phyloP scores from a whole-genome alignment of 2,888 invertebrate species.

The Brachyptera putata region DNA sequence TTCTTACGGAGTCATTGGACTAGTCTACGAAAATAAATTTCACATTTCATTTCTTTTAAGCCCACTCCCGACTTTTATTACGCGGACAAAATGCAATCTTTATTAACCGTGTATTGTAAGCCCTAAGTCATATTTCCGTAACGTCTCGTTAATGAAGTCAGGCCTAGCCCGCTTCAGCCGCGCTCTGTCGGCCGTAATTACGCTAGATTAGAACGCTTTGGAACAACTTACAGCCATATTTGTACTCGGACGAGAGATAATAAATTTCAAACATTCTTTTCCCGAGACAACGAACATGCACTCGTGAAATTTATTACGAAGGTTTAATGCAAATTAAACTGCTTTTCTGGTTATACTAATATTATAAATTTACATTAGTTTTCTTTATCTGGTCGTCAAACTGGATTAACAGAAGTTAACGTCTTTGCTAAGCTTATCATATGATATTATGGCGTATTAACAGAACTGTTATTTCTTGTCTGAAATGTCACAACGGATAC shows the following conservation, averaged over 20 bases:
- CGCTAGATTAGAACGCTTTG: slow-evolving; percentile 10
- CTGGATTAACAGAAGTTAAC: too few relatives aligned
- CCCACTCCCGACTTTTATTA: too few relatives aligned
- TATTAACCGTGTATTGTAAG: not conserved
- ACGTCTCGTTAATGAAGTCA: not conserved
- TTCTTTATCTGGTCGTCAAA: too few relatives aligned
- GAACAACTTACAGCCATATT: not conserved
- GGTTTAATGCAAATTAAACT: slow-evolving; percentile 1
- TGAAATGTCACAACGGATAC: too few relatives aligned
- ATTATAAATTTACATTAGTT: too few relatives aligned
- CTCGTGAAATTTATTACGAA: not conserved
- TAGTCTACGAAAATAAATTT: too few relatives aligned
- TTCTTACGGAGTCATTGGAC: too few relatives aligned
- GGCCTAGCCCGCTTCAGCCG: not conserved
- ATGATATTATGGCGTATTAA: too few relatives aligned
- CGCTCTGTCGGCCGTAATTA: slow-evolving; percentile 5
- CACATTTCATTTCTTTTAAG: too few relatives aligned
- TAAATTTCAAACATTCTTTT: slow-evolving; percentile 2
- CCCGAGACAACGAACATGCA: slow-evolving; percentile 6
- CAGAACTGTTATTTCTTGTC: too few relatives aligned
- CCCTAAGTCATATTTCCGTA: not conserved
- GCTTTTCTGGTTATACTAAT: too few relatives aligned
- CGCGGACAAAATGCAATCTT: slow-evolving; percentile 1
- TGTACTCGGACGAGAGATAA: not conserved
- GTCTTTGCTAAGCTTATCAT: too few relatives aligned